Evolutionary conservation across 2,888 invertebrate species (phyloP), one percentile per base, ranked within the genome.

Genomic region (Perizoma flavofasciatum): DNA sequence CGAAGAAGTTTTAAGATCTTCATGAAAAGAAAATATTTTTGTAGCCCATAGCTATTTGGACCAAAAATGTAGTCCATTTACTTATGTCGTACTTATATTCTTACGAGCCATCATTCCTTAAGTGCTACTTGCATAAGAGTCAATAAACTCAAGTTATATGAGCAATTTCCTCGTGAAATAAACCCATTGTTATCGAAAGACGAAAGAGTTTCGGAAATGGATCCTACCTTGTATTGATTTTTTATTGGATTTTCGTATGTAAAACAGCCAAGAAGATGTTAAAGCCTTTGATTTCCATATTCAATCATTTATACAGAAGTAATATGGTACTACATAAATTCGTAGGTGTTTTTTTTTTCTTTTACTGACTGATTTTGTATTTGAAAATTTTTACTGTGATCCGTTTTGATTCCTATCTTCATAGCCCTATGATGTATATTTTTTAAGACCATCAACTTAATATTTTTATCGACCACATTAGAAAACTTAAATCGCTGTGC

Each of bases 101-200:
- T 54, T 61, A 61, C 56, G 55, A 51, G 44, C 56, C 43, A 57
- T 56, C 52, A 49, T 61, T 44, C 34, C 11, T 43, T 37, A 35
- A 56, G 59, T 43, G 51, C 52, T 49, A 56, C 61, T 59, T 57
- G 53, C 53, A 57, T 57, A 64, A 66, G 57, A 66, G 64, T 61
- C 61, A 61, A 67, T 69, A 69, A 69, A 69, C 65, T 61, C 48
- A 52, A 61, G 64, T 64, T 67, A 64, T 68, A 68, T 62, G 64
- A 58, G 62, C 61, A 61, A 66, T 67, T 64, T 67, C 64, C 63
- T 62, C 59, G 55, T 63, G 62, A 66, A 64, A 69, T 69, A 69
- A 67, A 69, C 59, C 61, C 65, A 55, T 61, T 63, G 65, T 66
- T 67, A 64, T 65, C 56, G 63, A 61, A 64, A 64, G 57, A 67